Conservation (phyloP, 2,797 vertebrate genomes). For the Sebastes diaconus region DNA sequence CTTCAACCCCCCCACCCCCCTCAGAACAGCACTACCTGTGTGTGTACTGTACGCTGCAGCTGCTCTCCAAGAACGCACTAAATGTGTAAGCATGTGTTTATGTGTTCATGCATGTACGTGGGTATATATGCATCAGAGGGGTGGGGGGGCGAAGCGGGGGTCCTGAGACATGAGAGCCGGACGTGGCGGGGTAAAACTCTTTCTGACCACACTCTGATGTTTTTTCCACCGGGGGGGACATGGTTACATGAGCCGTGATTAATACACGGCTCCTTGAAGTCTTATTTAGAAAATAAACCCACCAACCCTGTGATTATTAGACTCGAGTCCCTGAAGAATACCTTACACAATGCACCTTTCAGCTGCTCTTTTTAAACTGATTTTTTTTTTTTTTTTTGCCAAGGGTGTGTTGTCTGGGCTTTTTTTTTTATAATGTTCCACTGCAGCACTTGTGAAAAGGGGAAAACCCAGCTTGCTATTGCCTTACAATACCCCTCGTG, state of each 20-base stretch:
- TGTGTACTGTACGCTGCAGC: slow-evolving; percentile 34
- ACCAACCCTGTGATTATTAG: slow-evolving; percentile 66
- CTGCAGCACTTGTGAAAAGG: slow-evolving; percentile 66
- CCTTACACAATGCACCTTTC: slow-evolving; percentile 76
- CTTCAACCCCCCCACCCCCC: slow-evolving; percentile 24
- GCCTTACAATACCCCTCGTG: slow-evolving; percentile 71
- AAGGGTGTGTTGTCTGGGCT: slow-evolving; percentile 65
- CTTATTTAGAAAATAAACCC: slow-evolving; percentile 74
- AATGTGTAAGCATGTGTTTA: slow-evolving; percentile 48
- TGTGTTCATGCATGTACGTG: slow-evolving; percentile 47
- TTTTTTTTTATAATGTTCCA: slow-evolving; percentile 64
- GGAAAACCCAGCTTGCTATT: slow-evolving; percentile 77
- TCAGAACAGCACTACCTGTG: slow-evolving; percentile 67
- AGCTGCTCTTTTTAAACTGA: slow-evolving; percentile 47
- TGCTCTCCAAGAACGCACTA: slow-evolving; percentile 25
- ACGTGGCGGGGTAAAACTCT: slow-evolving; percentile 48
- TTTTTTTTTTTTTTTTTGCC: slow-evolving; percentile 45
- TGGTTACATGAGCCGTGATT: slow-evolving; percentile 70
- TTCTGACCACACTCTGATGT: slow-evolving; percentile 56
- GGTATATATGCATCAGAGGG: slow-evolving; percentile 8
- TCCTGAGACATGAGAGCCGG: slow-evolving; percentile 53
- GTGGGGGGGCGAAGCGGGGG: neutral
- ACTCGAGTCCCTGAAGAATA: slow-evolving; percentile 66
- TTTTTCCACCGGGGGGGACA: slow-evolving; percentile 62
- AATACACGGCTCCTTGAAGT: slow-evolving; percentile 74